Evolutionary conservation across 2,797 vertebrate species (phyloP), one percentile per base, ranked within the genome.

Genomic region (Argya squamiceps): DNA sequence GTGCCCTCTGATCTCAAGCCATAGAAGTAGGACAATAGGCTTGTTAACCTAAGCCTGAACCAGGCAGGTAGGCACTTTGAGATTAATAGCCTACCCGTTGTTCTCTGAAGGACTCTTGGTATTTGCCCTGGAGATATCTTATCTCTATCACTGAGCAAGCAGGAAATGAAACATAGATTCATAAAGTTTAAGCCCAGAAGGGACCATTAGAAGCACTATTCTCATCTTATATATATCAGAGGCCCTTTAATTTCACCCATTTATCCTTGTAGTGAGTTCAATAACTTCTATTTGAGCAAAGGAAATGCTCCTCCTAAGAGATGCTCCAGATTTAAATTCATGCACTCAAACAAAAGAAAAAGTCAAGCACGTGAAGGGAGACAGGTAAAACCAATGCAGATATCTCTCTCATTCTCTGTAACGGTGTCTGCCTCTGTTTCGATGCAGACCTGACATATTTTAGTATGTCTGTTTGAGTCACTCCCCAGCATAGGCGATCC

Each of bases 81-180:
- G 91, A 96, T 95, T 93, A 91, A 97, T 93, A 97, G 92, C 44
- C 34, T 93, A 79, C 47, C 37, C 6, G 0, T 91, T 92, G 92
- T 91, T 95, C 89, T 96, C 86, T 93, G 91, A 96, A 97, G 94
- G 89, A 92, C 91, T 92, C 86, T 89, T 73, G 52, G 71, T 92
- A 83, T 94, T 84, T 91, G 60, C 94, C 89, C 89, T 92, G 68
- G 67, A 94, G 92, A 89, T 95, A 95, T 92, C 93, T 95, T 96
- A 94, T 89, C 93, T 90, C 80, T 82, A 89, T 95, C 92, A 92
- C 90, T 91, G 80, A 94, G 60, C 77, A 92, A 94, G 89, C 74
- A 95, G 96, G 95, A 97, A 97, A 97, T 97, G 92, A 96, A 96
- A 96, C 93, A 96, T 92, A 93, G 96, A 96, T 96, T 97, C 96